These are phyloP conservation scores for Virgularia gustaviana DNA, from an alignment of 92 coral and sea anemone species.

Conservation along the genomic window DNA sequence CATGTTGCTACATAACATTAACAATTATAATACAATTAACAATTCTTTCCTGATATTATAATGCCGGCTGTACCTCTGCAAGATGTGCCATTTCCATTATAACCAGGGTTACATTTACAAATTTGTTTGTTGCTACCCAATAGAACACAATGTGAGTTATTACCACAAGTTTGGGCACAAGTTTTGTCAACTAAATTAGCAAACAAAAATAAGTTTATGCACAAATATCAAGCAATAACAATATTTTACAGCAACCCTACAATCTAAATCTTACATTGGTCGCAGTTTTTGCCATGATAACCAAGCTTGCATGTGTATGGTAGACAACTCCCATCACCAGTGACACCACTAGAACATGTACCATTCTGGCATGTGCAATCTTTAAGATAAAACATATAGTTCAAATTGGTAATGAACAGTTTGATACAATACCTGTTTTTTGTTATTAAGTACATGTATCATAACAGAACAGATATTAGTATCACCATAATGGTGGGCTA, in stretches of 20 bases:
- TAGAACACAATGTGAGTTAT: slow-evolving; percentile 56
- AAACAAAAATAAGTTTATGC: background rate
- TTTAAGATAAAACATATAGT: slow-evolving; percentile 16
- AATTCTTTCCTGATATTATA: too few relatives aligned
- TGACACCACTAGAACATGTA: slow-evolving; percentile 61
- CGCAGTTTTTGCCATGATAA: slow-evolving; percentile 65
- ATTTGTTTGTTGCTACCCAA: slow-evolving; percentile 51
- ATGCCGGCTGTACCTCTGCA: slow-evolving; percentile 57
- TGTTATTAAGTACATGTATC: too few relatives aligned
- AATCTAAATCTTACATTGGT: slow-evolving; percentile 51
- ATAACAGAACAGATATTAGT: too few relatives aligned
- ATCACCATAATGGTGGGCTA: too few relatives aligned
- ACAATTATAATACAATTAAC: too few relatives aligned
- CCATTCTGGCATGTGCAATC: slow-evolving; percentile 75
- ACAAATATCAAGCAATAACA: background rate
- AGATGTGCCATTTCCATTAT: slow-evolving; percentile 55
- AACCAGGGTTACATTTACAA: slow-evolving; percentile 78
- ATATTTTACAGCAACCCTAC: background rate
- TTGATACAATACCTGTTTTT: too few relatives aligned
- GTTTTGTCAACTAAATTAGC: slow-evolving; percentile 44
- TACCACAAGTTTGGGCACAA: slow-evolving; percentile 47
- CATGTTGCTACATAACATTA: too few relatives aligned
- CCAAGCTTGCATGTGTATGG: slow-evolving; percentile 68
- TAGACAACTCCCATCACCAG: slow-evolving; percentile 70
- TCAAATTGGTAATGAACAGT: too few relatives aligned